A percentile compares a stretch with the other conserved stretches of the same genome.
These are phyloP conservation scores for Xanthostigma xanthostigma DNA, from an alignment of 2,888 invertebrate species.

Conservation along the genomic window DNA sequence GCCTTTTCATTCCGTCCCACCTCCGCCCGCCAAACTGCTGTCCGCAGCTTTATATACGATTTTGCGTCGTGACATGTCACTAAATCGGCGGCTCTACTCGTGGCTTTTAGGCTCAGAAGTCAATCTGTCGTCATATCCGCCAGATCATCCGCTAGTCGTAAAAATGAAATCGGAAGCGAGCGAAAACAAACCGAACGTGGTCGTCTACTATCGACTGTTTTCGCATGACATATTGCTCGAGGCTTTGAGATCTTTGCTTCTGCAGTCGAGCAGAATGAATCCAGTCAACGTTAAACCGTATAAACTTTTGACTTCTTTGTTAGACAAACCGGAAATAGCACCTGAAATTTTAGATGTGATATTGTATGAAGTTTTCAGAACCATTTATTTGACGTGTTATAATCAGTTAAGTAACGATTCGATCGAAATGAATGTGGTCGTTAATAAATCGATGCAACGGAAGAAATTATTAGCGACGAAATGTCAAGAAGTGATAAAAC, in stretches of 20 bases:
- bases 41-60: constrained; percentile 61
- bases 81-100: constrained; percentile 70
- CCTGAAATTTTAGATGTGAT: constrained; percentile 61
- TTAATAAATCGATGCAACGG: constrained; percentile 24
- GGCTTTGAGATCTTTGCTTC: constrained; percentile 44
- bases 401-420: constrained; percentile 27
- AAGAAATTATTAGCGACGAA: constrained; percentile 26
- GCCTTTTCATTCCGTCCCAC: constrained; percentile 67
- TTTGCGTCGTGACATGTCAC: constrained; percentile 73
- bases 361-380: constrained; percentile 60
- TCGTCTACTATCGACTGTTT: constrained; percentile 48
- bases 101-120: constrained; percentile 69
- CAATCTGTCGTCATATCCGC: constrained; percentile 30
- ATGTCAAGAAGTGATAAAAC: constrained; percentile 59
- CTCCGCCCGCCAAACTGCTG: constrained; percentile 56
- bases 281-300: constrained; percentile 55
- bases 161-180: constrained; percentile 19
- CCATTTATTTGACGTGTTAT: constrained; percentile 36
- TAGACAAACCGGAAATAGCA: constrained; percentile 80
- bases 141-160: constrained; percentile 24
- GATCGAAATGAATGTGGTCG: constrained; percentile 12
- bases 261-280: constrained; percentile 32
- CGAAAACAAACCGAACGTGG: constrained; percentile 22
- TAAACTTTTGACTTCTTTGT: constrained; percentile 62
- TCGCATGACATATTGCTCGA: constrained; percentile 51